Evolutionary conservation across 2,797 vertebrate genomes (phyloP).

Genomic region (Valencia hispanica): DNA sequence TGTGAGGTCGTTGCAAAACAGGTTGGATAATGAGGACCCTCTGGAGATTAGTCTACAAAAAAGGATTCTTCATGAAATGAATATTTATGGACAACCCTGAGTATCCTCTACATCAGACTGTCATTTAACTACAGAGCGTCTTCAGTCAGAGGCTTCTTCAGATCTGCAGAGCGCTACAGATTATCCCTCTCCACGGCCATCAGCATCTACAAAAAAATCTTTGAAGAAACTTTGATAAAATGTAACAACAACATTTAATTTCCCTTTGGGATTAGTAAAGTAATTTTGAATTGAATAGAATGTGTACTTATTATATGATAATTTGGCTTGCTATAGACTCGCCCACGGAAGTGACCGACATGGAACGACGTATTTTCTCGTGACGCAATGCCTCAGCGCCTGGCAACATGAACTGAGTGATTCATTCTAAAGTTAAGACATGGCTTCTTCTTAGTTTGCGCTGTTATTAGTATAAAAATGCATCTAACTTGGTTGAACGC

Average conservation of each 20-base stretch:
- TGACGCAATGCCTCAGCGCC: constrained; percentile 69
- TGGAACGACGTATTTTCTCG: constrained; percentile 47
- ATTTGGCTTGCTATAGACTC: constrained; percentile 2
- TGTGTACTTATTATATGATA: neutral
- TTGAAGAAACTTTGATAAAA: neutral
- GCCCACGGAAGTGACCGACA: constrained; percentile 73
- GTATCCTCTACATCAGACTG: too few relatives aligned
- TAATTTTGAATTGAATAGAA: accelerated
- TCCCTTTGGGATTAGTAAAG: neutral
- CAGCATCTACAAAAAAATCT: too few relatives aligned
- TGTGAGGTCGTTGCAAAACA: too few relatives aligned
- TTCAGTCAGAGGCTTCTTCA: too few relatives aligned
- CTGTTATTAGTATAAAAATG: constrained; percentile 27
- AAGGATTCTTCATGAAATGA: too few relatives aligned
- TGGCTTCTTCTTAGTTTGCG: constrained; percentile 47
- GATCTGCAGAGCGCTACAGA: too few relatives aligned
- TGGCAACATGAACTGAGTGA: constrained; percentile 57
- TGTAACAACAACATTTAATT: neutral
- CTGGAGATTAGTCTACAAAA: too few relatives aligned
- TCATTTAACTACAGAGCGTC: too few relatives aligned
- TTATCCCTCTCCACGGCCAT: too few relatives aligned
- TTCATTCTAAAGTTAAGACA: constrained; percentile 71
- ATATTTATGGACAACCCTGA: too few relatives aligned
- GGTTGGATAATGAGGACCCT: too few relatives aligned
- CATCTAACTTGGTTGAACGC: constrained; percentile 11